Conservation (phyloP, 2,113 vertebrate genomes). For the Prochilodus magdalenae region DNA sequence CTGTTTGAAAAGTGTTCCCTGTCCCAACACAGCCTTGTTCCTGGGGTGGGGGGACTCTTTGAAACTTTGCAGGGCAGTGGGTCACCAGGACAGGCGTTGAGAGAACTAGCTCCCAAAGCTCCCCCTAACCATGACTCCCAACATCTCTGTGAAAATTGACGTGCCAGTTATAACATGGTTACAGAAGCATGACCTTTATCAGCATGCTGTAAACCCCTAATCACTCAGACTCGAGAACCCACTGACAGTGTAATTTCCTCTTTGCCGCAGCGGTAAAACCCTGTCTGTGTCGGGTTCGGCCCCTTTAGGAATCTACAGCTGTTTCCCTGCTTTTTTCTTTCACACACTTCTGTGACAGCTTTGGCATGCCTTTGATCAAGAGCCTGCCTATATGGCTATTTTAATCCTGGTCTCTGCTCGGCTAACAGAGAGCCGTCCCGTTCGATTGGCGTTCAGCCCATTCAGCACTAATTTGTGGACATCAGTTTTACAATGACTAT, state of each 20-base stretch:
- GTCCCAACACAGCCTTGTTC: neutral
- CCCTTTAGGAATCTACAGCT: neutral
- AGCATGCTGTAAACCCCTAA: neutral
- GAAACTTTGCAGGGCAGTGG: neutral
- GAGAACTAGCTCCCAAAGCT: neutral
- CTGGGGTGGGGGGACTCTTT: neutral
- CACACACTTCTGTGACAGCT: neutral
- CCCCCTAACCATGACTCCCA: neutral
- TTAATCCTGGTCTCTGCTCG: constrained; percentile 19
- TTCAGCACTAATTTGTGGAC: neutral
- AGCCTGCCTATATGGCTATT: neutral
- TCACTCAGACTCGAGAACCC: neutral
- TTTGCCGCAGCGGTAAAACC: too few relatives aligned
- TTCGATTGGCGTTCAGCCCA: neutral
- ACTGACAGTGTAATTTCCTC: neutral
- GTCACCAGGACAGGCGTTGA: neutral
- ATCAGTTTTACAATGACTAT: neutral
- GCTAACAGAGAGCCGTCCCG: neutral
- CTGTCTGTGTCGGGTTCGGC: neutral
- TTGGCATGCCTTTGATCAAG: neutral
- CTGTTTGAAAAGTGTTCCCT: neutral
- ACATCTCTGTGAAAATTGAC: neutral
- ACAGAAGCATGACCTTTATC: constrained; percentile 13
- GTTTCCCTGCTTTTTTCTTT: constrained; percentile 12
- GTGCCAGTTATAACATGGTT: neutral